These are phyloP conservation scores for Knipowitschia caucasica DNA, from an alignment of 2,797 vertebrate species.

Conservation along the genomic window DNA sequence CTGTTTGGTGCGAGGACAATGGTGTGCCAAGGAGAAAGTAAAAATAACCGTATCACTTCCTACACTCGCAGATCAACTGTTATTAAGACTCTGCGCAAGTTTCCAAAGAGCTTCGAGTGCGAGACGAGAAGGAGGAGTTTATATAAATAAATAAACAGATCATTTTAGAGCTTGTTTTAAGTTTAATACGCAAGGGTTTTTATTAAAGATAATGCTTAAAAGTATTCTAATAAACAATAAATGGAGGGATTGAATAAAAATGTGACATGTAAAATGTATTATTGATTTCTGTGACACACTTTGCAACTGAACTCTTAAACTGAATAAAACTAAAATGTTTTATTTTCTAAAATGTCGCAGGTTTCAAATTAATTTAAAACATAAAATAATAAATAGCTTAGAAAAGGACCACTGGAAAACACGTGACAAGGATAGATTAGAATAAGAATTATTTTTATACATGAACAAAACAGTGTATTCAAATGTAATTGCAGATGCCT, in stretches of 20 bases:
- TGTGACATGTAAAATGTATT: too few relatives aligned
- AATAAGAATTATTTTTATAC: neutral
- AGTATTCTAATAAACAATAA: too few relatives aligned
- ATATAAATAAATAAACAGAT: conserved; percentile 36
- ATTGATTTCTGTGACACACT: too few relatives aligned
- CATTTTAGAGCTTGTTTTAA: too few relatives aligned
- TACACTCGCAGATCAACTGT: conserved; percentile 48
- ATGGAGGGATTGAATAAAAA: too few relatives aligned
- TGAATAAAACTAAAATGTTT: too few relatives aligned
- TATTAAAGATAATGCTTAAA: too few relatives aligned
- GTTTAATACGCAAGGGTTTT: too few relatives aligned
- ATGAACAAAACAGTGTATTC: neutral
- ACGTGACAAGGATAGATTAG: neutral
- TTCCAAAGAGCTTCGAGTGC: conserved; percentile 46
- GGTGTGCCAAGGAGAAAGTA: conserved; percentile 45
- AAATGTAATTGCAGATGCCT: neutral
- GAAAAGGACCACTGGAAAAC: neutral
- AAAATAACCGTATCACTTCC: conserved; percentile 73
- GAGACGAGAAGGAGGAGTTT: conserved; percentile 45
- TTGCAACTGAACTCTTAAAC: too few relatives aligned
- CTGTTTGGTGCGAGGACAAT: conserved; percentile 15
- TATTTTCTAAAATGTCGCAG: too few relatives aligned
- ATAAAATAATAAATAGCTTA: too few relatives aligned
- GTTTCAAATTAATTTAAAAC: too few relatives aligned
- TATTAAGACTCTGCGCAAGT: conserved; percentile 61